These are phyloP conservation scores for Meda fulgida DNA, from an alignment of 2,797 vertebrate species.

Conservation along the genomic window DNA sequence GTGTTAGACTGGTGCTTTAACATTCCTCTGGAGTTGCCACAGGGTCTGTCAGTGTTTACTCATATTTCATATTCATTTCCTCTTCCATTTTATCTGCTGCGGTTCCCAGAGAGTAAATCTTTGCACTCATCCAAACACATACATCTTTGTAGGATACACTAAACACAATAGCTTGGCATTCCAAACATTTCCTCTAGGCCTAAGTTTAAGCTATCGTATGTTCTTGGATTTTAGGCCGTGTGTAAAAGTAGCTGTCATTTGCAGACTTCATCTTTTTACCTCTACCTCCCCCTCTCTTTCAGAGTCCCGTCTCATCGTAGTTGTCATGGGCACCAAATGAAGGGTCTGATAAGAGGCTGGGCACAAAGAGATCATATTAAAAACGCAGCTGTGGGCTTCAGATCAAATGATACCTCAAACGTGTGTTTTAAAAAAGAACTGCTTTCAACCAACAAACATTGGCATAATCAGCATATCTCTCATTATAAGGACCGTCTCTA, in stretches of 20 bases:
- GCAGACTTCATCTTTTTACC: constrained; percentile 41
- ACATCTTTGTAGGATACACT: not conserved
- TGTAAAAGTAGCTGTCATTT: constrained; percentile 48
- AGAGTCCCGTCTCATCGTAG: constrained; percentile 58
- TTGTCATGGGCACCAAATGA: constrained; percentile 75
- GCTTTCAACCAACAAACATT: constrained; percentile 64
- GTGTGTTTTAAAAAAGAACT: constrained; percentile 45
- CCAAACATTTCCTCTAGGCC: not conserved
- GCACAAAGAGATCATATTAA: constrained; percentile 73
- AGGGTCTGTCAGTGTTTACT: constrained; percentile 25
- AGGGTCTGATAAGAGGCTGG: constrained; percentile 77
- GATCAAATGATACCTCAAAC: constrained; percentile 71
- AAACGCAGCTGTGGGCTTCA: constrained; percentile 61
- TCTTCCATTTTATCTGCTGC: not conserved
- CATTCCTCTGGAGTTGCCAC: not conserved
- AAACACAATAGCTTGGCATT: constrained; percentile 22
- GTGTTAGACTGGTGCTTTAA: not conserved
- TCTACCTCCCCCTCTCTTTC: constrained; percentile 17
- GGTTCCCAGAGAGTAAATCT: constrained; percentile 18
- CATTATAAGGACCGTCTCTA: constrained; percentile 48
- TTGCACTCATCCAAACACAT: not conserved
- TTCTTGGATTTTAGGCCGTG: not conserved
- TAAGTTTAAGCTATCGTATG: not conserved
- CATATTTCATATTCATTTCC: not conserved
- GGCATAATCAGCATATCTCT: constrained; percentile 61